Evolutionary conservation across 2,113 vertebrate genomes (phyloP).

Genomic region (Sebastes schlegelii): DNA sequence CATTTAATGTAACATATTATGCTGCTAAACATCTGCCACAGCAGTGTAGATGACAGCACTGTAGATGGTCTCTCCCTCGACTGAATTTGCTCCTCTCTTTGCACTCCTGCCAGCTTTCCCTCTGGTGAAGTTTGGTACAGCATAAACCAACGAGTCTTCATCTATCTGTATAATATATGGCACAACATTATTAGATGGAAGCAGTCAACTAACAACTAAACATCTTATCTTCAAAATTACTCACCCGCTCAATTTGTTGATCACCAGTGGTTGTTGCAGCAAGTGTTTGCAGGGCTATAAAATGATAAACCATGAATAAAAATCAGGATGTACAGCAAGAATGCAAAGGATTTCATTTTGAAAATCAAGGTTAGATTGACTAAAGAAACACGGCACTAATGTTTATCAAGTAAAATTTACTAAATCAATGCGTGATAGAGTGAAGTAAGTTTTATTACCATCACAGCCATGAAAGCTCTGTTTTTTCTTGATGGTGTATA

Average conservation of each 20-base stretch:
- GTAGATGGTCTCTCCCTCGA: neutral
- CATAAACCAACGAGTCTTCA: constrained; percentile 35
- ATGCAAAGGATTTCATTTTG: neutral
- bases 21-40: neutral
- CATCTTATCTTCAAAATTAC: neutral
- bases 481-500: constrained; percentile 11
- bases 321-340: neutral
- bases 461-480: neutral
- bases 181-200: neutral
- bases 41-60: neutral
- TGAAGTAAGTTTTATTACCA: constrained; percentile 9
- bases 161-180: neutral
- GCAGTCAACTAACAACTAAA: neutral
- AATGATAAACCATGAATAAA: neutral
- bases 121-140: neutral
- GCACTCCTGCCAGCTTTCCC: neutral
- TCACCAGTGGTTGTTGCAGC: neutral
- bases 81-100: rapidly evolving
- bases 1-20: neutral
- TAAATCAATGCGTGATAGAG: neutral
- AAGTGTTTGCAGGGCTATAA: neutral
- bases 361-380: neutral
- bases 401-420: neutral
- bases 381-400: neutral
- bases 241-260: neutral